Percentiles rank a stretch among this genome's conserved stretches.
phyloP scores from a whole-genome alignment of 2,797 vertebrate species.

The Anguilla megastoma region DNA sequence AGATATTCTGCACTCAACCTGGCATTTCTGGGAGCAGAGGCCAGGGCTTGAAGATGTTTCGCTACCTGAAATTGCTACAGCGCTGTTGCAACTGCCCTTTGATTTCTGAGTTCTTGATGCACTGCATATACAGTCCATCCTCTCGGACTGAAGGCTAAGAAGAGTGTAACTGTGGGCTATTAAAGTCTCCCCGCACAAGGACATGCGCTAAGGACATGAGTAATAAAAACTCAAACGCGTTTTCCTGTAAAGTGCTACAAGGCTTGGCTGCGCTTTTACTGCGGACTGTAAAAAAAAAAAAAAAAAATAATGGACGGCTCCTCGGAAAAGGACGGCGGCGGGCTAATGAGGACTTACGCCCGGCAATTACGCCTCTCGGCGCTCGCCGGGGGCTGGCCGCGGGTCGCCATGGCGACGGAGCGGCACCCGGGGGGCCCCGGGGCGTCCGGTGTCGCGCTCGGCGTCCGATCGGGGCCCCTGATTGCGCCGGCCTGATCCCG shows the following conservation, averaged over 20 bases:
- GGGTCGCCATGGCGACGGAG: conserved; percentile 26
- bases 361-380: conserved; percentile 22
- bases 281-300: background rate
- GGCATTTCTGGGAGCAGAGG: background rate
- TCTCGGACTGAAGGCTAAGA: background rate
- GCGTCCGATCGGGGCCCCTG: background rate
- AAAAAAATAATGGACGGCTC: background rate
- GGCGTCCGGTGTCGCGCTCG: background rate
- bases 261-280: background rate
- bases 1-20: background rate
- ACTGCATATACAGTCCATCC: background rate
- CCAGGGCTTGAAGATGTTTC: background rate
- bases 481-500: conserved; percentile 32
- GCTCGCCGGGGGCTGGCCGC: background rate
- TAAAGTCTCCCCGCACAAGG: background rate
- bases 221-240: background rate
- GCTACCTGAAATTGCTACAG: background rate
- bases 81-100: no score
- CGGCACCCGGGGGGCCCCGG: background rate
- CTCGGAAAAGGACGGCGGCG: background rate
- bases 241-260: background rate
- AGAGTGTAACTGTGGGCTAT: background rate
- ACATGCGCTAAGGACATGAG: background rate
- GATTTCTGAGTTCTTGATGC: no score
- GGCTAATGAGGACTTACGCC: conserved; percentile 17